Evolutionary conservation across 2,888 invertebrate species (phyloP).

Genomic region (Tachina fera): DNA sequence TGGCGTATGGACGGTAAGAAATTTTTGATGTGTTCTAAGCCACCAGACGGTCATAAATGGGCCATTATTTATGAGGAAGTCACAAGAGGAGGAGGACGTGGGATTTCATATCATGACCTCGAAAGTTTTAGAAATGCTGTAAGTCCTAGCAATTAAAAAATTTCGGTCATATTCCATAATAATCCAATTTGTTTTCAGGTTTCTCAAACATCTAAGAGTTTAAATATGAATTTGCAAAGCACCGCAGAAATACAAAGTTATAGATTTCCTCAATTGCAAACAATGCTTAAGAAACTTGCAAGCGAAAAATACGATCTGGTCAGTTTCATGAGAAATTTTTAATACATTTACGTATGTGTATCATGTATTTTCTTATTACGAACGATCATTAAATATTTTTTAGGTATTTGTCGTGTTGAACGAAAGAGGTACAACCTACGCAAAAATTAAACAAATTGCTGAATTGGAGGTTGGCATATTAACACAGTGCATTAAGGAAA

Average conservation of each 20-base stretch:
- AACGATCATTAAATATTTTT: neutral
- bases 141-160: neutral
- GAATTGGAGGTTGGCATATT: slow-evolving; percentile 88
- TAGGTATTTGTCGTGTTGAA: slow-evolving; percentile 85
- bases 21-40: slow-evolving; percentile 71
- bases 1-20: slow-evolving; percentile 75
- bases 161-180: neutral
- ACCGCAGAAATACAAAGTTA: slow-evolving; percentile 69
- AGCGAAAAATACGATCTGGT: slow-evolving; percentile 84
- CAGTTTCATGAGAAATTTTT: slow-evolving; percentile 69
- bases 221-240: slow-evolving; percentile 74
- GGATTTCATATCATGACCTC: slow-evolving; percentile 62
- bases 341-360: neutral
- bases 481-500: slow-evolving; percentile 88
- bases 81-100: slow-evolving; percentile 25
- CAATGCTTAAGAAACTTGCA: slow-evolving; percentile 73
- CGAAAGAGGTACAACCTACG: slow-evolving; percentile 80
- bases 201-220: slow-evolving; percentile 44
- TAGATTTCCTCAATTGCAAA: slow-evolving; percentile 8
- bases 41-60: slow-evolving; percentile 75
- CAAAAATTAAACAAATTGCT: slow-evolving; percentile 87
- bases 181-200: slow-evolving; percentile 68
- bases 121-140: slow-evolving; percentile 43
- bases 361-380: neutral
- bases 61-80: slow-evolving; percentile 74